Evolutionary conservation across 2,888 invertebrate species (phyloP).

Genomic region (Tipula unca): DNA sequence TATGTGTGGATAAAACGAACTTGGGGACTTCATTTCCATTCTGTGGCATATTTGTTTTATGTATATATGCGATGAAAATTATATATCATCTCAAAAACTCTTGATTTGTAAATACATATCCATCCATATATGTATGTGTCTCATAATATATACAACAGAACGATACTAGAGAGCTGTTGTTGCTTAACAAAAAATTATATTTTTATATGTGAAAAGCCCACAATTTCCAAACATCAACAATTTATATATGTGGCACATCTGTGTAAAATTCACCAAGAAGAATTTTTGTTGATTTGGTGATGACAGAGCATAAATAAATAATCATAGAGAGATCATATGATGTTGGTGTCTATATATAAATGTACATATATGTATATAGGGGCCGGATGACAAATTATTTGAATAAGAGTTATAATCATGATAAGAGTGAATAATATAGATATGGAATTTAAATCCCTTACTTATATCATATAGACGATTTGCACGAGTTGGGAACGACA

Average conservation of each 20-base stretch:
- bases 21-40: neutral
- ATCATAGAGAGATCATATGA: neutral
- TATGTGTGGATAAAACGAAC: neutral
- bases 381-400: slow-evolving; percentile 1
- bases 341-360: neutral
- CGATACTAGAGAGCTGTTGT: neutral
- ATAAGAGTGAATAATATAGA: neutral
- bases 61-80: neutral
- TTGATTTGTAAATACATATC: neutral
- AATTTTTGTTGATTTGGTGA: slow-evolving; percentile 8
- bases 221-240: neutral
- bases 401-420: neutral
- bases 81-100: neutral
- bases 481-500: neutral
- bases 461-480: neutral
- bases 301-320: slow-evolving; percentile 14
- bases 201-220: neutral
- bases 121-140: neutral
- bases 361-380: neutral
- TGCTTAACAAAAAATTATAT: neutral
- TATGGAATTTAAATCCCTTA: neutral
- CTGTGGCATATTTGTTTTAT: neutral
- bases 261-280: neutral
- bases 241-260: neutral
- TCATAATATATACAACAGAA: too few relatives aligned